These are phyloP conservation scores for Triplophysa tibetana DNA, from an alignment of 2,113 vertebrate species.

Conservation along the genomic window DNA sequence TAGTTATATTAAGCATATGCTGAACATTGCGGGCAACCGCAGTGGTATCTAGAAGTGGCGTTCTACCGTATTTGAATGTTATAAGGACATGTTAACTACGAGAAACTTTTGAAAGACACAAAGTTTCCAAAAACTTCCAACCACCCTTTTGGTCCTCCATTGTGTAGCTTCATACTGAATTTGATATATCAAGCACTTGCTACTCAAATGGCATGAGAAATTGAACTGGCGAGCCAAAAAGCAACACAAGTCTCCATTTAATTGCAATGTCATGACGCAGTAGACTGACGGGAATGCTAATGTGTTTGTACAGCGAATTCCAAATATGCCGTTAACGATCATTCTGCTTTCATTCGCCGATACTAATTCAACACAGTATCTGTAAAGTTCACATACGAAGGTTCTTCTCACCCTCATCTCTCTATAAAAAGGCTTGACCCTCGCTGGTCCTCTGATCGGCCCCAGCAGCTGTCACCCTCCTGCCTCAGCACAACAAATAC, in stretches of 20 bases:
- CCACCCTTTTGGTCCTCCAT: too few relatives aligned
- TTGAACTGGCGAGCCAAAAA: background rate
- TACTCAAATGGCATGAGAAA: background rate
- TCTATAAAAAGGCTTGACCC: slow-evolving; percentile 79
- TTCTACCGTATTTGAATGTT: too few relatives aligned
- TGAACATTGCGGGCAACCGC: too few relatives aligned
- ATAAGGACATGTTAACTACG: too few relatives aligned
- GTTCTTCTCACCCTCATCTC: slow-evolving; percentile 23
- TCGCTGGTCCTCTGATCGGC: slow-evolving; percentile 71
- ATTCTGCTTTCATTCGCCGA: background rate
- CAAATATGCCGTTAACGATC: background rate
- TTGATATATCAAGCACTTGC: background rate
- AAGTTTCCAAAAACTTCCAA: too few relatives aligned
- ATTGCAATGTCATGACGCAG: background rate
- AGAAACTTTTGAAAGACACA: too few relatives aligned
- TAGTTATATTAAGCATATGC: too few relatives aligned
- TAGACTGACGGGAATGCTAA: background rate
- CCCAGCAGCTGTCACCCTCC: slow-evolving; percentile 76
- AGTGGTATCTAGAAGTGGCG: too few relatives aligned
- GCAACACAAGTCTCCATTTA: too few relatives aligned
- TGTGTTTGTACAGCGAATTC: background rate
- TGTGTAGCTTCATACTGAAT: background rate
- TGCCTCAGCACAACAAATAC: slow-evolving; percentile 83
- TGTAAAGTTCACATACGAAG: slow-evolving; percentile 17
- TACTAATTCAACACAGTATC: slow-evolving; percentile 7